Evolutionary conservation across 2,113 vertebrate species (phyloP), one percentile per base, ranked within the genome.

Genomic region (Tragelaphus scriptus): DNA sequence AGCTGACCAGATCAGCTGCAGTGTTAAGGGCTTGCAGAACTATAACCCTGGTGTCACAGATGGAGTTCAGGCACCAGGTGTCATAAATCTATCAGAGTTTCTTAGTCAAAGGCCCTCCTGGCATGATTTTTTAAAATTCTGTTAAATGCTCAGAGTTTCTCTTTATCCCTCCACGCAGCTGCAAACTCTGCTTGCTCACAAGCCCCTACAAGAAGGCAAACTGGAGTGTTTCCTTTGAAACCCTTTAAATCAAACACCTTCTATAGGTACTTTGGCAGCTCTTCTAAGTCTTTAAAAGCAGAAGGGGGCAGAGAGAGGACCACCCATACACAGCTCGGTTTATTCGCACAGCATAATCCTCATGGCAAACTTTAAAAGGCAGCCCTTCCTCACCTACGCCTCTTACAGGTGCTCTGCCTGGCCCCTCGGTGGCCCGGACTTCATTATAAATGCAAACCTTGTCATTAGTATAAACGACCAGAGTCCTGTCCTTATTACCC

Each of bases 151-250:
- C 58, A 28, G 68, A 89, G 26, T 49, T 97, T 80, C 96, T 63
- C 30, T 96, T 97, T 80, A 28, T 10, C 51, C 95, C 53, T 84
- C 93, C 81, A 61, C 21, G n/a, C 59, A 92, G 63, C 86, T 97
- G 85, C 53, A 98, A 96, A 96, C 2, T 0, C 36, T 63, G 85
- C 94, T 88, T 25, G 2, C 82, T 77, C 5, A 1, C 82, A 95
- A 96, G 96, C 77, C 92, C 97, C 95, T 96, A 92, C 84, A 98
- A 97, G 97, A 98, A 98, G 96, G 96, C 59, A 44, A 89, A 81
- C 75, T 59, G 68, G 40, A 91, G 87, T 96, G 44, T 92, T 98
- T 98, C 89, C 92, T 98, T 96, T 93, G 89, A 94, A 97, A 96
- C 89, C 91, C 98, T 96, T 90, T 93, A 94, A 97, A 96, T 96